Evolutionary conservation across 2,888 invertebrate species (phyloP).

Genomic region (Tortricodes alternella): DNA sequence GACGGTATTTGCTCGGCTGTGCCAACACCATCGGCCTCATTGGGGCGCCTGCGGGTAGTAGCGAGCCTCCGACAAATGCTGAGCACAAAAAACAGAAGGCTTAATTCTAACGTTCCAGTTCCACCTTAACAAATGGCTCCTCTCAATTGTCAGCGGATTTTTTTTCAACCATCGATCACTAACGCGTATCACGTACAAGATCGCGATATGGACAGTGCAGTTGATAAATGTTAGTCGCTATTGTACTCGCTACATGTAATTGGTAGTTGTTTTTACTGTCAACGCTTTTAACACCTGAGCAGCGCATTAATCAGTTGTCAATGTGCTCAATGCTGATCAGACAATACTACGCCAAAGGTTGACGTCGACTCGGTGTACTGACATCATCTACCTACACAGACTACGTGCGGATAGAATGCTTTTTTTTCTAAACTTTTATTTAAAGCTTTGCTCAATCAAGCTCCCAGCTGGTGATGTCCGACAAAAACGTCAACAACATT

Average conservation of each 20-base stretch:
- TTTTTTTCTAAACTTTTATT: neutral
- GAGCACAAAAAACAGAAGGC: slow-evolving; percentile 46
- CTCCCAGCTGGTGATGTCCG: slow-evolving; percentile 47
- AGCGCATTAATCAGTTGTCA: slow-evolving; percentile 77
- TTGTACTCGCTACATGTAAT: slow-evolving; percentile 63
- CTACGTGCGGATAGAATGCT: neutral
- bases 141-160: slow-evolving; percentile 50
- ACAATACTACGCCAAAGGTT: slow-evolving; percentile 58
- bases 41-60: slow-evolving; percentile 54
- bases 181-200: slow-evolving; percentile 40
- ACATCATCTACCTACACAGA: slow-evolving; percentile 14
- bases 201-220: slow-evolving; percentile 1
- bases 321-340: slow-evolving; percentile 62
- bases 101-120: slow-evolving; percentile 43
- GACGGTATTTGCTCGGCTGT: slow-evolving; percentile 60
- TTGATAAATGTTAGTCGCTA: slow-evolving; percentile 47
- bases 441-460: slow-evolving; percentile 52
- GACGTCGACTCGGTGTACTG: slow-evolving; percentile 60
- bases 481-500: slow-evolving; percentile 63
- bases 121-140: slow-evolving; percentile 48
- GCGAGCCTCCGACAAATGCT: slow-evolving; percentile 35
- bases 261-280: slow-evolving; percentile 64
- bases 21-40: slow-evolving; percentile 65
- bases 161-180: slow-evolving; percentile 47
- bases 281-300: slow-evolving; percentile 72